phyloP scores from a whole-genome alignment of 2,888 invertebrate species.

The Esperia sulphurella region DNA sequence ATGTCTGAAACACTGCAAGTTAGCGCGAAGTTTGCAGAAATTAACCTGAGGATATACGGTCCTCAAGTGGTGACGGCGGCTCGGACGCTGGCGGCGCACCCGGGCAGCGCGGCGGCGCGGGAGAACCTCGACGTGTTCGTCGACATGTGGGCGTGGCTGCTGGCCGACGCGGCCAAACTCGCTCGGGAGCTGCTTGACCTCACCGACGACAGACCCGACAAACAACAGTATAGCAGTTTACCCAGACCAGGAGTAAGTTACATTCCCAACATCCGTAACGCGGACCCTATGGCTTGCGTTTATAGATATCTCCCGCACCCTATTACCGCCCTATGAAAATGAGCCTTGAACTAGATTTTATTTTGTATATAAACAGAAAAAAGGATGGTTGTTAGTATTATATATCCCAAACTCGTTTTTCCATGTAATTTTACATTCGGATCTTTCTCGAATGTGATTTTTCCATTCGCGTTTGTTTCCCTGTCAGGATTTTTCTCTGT shows the following conservation, averaged over 20 bases:
- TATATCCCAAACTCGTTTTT: too few relatives aligned
- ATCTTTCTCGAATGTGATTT: too few relatives aligned
- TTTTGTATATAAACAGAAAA: too few relatives aligned
- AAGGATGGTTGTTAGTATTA: too few relatives aligned
- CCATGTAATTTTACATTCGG: too few relatives aligned
- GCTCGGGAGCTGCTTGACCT: conserved; percentile 93
- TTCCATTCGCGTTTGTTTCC: too few relatives aligned
- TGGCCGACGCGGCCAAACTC: conserved; percentile 93
- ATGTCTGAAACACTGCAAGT: conserved; percentile 96
- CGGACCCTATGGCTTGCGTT: too few relatives aligned
- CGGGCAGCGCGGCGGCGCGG: conserved; percentile 95
- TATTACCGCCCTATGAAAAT: too few relatives aligned
- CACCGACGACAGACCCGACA: conserved; percentile 79
- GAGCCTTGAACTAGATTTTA: too few relatives aligned
- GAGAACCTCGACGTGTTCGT: conserved; percentile 98
- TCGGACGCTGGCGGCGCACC: conserved; percentile 93
- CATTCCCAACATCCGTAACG: not conserved
- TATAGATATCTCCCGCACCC: too few relatives aligned
- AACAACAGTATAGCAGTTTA: conserved; percentile 90
- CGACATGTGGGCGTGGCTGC: conserved; percentile 96
- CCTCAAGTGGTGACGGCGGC: conserved; percentile 97
- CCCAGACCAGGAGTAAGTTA: conserved; percentile 93
- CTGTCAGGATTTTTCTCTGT: too few relatives aligned
- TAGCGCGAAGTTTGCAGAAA: conserved; percentile 96
- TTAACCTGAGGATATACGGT: conserved; percentile 95